phyloP scores from a whole-genome alignment of 2,888 invertebrate species.

The Malacosoma neustria region DNA sequence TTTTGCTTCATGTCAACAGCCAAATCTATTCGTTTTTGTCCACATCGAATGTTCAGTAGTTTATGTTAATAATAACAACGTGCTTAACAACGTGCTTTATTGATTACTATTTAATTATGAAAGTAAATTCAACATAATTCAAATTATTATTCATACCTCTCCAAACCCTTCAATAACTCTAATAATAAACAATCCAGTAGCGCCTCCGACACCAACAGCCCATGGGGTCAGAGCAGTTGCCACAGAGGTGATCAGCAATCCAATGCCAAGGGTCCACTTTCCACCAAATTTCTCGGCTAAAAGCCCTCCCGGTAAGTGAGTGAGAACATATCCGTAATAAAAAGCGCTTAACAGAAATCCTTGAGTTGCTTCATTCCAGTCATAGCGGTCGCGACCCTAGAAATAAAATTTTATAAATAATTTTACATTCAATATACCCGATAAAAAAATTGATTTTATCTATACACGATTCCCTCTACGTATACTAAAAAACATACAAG shows the following conservation, averaged over 20 bases:
- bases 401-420: conserved; percentile 5
- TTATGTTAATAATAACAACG: too few relatives aligned
- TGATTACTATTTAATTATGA: too few relatives aligned
- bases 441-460: too few relatives aligned
- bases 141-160: conserved; percentile 65
- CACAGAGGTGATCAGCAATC: conserved; percentile 84
- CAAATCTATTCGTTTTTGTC: too few relatives aligned
- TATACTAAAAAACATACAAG: too few relatives aligned
- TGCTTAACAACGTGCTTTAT: too few relatives aligned
- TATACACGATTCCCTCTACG: too few relatives aligned
- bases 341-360: conserved; percentile 86
- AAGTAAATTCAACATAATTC: background rate
- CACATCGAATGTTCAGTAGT: too few relatives aligned
- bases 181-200: conserved; percentile 69
- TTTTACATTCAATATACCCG: too few relatives aligned
- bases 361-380: conserved; percentile 81
- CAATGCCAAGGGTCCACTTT: conserved; percentile 86
- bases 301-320: conserved; percentile 88
- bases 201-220: conserved; percentile 74
- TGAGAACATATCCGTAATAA: conserved; percentile 88
- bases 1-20: too few relatives aligned
- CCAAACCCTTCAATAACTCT: conserved; percentile 73
- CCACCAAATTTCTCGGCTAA: conserved; percentile 89
- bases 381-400: conserved; percentile 60
- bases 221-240: conserved; percentile 86